Evolutionary conservation across 2,888 invertebrate genomes (phyloP).

Genomic region (Podotricha telesiphe): DNA sequence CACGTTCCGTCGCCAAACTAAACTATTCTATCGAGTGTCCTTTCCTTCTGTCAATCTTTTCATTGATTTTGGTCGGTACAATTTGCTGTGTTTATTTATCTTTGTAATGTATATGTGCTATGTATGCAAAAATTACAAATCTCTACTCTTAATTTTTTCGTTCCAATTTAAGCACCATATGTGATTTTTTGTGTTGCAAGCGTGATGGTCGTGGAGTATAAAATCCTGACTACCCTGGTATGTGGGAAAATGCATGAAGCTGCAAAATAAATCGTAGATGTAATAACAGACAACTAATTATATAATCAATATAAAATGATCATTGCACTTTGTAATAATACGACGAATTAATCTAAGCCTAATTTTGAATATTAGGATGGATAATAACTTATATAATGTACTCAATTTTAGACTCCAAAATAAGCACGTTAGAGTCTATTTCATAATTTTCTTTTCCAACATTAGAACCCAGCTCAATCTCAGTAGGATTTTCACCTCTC

Average conservation of each 20-base stretch:
- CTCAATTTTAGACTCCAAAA: not conserved
- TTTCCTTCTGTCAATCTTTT: conserved; percentile 37
- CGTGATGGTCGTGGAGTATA: no score
- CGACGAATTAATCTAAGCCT: not conserved
- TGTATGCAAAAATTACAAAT: no score
- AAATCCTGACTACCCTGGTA: no score
- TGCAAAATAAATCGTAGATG: no score
- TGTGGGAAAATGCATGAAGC: no score
- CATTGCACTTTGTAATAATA: not conserved
- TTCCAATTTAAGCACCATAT: no score
- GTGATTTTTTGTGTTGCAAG: no score
- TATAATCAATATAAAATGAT: conserved; percentile 5
- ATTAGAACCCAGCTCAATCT: not conserved
- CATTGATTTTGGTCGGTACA: conserved; percentile 29
- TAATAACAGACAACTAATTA: no score
- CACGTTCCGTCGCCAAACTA: conserved; percentile 31
- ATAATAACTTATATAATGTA: not conserved
- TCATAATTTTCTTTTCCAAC: not conserved
- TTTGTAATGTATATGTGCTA: not conserved
- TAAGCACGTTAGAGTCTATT: not conserved
- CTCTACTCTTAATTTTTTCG: no score
- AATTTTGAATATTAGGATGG: not conserved
- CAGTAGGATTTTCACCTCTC: conserved; percentile 10
- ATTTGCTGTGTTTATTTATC: conserved; percentile 27
- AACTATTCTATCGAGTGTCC: conserved; percentile 34